Conservation (phyloP, 2,113 vertebrate species). For the Casuarius casuarius region DNA sequence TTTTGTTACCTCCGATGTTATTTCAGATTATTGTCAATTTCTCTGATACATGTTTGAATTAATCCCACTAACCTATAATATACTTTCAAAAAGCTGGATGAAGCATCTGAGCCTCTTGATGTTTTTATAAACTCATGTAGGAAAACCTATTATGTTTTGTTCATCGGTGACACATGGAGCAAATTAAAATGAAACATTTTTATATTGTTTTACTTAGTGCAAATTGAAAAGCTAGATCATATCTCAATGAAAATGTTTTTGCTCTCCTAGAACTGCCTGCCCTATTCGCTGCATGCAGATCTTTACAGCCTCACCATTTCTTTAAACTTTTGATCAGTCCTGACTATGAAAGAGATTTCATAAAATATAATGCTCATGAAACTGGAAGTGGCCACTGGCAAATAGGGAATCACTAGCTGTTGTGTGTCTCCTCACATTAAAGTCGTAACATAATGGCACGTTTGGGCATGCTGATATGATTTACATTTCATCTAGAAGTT, state of each 20-base stretch:
- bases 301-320: background rate
- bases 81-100: slow-evolving; percentile 41
- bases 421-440: background rate
- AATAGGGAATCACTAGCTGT: background rate
- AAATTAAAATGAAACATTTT: slow-evolving; percentile 63
- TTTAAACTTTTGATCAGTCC: background rate
- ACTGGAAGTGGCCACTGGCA: background rate
- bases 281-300: background rate
- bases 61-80: background rate
- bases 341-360: background rate
- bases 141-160: slow-evolving; percentile 50
- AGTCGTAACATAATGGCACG: background rate
- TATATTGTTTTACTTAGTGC: slow-evolving; percentile 52
- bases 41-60: slow-evolving; percentile 5
- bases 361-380: background rate
- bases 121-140: slow-evolving; percentile 48
- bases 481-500: background rate
- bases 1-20: slow-evolving; percentile 1
- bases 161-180: slow-evolving; percentile 48
- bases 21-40: slow-evolving; percentile 52
- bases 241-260: slow-evolving; percentile 58
- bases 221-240: slow-evolving; percentile 63
- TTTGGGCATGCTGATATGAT: background rate
- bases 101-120: slow-evolving; percentile 23
- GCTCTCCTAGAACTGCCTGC: background rate